Conservation (phyloP, 2,888 invertebrate species). For the Pantelozetes paolii region DNA sequence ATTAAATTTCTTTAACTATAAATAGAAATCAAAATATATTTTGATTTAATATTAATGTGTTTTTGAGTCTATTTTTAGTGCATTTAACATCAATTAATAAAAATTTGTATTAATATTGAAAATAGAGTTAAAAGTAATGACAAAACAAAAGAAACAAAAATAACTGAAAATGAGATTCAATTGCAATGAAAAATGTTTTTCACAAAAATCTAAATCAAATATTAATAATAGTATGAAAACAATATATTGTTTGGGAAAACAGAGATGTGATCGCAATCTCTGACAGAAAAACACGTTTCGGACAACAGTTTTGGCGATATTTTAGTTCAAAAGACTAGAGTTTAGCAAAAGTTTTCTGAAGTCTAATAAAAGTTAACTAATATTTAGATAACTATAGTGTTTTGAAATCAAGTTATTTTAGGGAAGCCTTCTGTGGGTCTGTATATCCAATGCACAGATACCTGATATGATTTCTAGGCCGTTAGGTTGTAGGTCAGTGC, state of each 20-base stretch:
- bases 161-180: background rate
- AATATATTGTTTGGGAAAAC: background rate
- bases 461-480: conserved; percentile 34
- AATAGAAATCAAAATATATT: background rate
- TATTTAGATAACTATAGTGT: background rate
- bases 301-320: background rate
- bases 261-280: background rate
- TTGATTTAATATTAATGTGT: background rate
- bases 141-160: background rate
- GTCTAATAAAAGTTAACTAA: background rate
- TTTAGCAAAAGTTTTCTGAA: background rate
- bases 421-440: conserved; percentile 8
- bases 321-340: background rate
- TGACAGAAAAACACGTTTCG: background rate
- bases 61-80: background rate
- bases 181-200: background rate
- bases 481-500: conserved; percentile 30
- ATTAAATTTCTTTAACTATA: background rate
- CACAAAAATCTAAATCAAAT: background rate
- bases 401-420: conserved; percentile 25
- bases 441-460: conserved; percentile 10
- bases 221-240: background rate
- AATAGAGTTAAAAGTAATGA: background rate
- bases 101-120: background rate
- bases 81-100: conserved; percentile 13